Percentiles rank a stretch among this genome's conserved stretches.
Evolutionary conservation across 1,140 invertebrate species (phyloP).

Genomic region (Cotesia typhae): DNA sequence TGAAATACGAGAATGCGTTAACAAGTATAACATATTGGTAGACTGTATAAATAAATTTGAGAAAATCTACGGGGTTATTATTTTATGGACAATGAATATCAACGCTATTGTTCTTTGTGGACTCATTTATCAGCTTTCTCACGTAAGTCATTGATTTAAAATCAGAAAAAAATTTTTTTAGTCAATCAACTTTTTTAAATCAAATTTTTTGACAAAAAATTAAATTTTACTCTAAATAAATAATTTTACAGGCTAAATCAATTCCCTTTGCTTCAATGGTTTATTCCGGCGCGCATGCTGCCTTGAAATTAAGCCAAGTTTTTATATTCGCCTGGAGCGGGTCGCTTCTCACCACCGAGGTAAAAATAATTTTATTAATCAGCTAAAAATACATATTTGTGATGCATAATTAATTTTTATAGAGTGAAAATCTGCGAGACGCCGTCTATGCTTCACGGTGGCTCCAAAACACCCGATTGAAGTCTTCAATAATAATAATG

Average conservation of each 20-base stretch:
- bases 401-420: background rate
- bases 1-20: conserved; percentile 35
- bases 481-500: conserved; percentile 31
- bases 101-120: conserved; percentile 45
- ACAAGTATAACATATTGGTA: conserved; percentile 27
- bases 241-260: no score
- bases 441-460: conserved; percentile 30
- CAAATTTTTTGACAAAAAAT: no score
- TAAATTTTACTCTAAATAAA: no score
- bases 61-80: conserved; percentile 37
- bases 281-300: background rate
- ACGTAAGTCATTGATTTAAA: background rate
- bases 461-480: conserved; percentile 21
- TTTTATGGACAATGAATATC: conserved; percentile 40
- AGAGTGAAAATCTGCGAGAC: conserved; percentile 34
- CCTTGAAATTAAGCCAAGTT: conserved; percentile 25
- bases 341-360: conserved; percentile 23
- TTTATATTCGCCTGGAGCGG: conserved; percentile 33
- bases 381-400: background rate
- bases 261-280: no score
- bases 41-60: conserved; percentile 26
- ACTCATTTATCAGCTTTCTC: conserved; percentile 46
- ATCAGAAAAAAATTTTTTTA: no score
- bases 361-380: background rate
- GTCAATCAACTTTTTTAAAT: no score